A percentile compares a stretch with the other conserved stretches of the same genome.
Evolutionary conservation across 2,113 vertebrate species (phyloP).

Genomic region (Nyctereutes procyonoides): DNA sequence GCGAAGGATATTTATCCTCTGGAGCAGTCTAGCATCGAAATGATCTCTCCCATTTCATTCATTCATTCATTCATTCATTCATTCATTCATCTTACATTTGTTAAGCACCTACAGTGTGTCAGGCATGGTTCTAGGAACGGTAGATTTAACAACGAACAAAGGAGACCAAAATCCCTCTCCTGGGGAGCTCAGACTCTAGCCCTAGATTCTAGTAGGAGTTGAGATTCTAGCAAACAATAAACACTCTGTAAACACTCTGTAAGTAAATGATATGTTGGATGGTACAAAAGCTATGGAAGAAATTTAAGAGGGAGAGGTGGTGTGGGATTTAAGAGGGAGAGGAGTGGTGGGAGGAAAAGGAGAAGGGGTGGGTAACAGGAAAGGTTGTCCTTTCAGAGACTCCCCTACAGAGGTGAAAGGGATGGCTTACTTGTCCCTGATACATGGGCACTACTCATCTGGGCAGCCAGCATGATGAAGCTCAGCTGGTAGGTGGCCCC

Average conservation of each 20-base stretch:
- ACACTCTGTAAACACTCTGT: background rate
- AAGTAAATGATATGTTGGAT: background rate
- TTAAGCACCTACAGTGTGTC: background rate
- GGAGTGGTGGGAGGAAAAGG: background rate
- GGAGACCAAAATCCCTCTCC: background rate
- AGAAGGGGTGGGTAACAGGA: background rate
- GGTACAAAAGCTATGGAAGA: background rate
- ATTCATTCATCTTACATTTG: background rate
- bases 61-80: background rate
- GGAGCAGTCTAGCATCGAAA: background rate
- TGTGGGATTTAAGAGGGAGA: too few relatives aligned
- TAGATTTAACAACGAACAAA: background rate
- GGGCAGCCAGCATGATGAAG: background rate
- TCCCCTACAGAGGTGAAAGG: background rate
- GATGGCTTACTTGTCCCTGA: background rate
- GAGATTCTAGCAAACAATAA: background rate
- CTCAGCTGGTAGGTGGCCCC: background rate
- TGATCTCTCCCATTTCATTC: background rate
- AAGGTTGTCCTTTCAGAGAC: background rate
- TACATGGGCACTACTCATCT: background rate
- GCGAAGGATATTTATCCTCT: background rate
- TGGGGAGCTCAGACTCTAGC: background rate
- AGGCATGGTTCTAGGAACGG: background rate
- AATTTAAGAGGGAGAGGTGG: background rate
- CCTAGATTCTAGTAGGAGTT: background rate